Evolutionary conservation across 2,113 vertebrate genomes (phyloP).

Genomic region (Alaudala cheleensis): DNA sequence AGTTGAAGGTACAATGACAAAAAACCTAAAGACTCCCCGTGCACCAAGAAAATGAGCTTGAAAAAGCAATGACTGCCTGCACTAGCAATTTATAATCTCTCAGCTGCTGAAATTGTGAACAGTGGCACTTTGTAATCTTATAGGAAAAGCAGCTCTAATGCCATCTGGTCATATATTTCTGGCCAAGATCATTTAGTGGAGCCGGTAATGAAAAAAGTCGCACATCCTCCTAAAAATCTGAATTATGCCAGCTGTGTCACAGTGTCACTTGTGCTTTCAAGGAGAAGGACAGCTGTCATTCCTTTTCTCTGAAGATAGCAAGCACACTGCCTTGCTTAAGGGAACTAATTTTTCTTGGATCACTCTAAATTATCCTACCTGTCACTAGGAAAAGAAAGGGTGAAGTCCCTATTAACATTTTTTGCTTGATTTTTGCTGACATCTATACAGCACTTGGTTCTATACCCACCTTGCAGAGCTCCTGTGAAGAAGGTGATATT

Average conservation of each 20-base stretch:
- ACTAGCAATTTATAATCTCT: conserved; percentile 5
- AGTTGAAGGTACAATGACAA: neutral
- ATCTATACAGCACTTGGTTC: neutral
- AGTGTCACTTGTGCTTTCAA: conserved; percentile 1
- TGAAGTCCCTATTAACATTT: neutral
- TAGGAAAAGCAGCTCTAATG: conserved; percentile 26
- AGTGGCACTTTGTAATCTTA: conserved; percentile 62
- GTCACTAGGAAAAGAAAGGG: neutral
- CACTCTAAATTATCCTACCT: neutral
- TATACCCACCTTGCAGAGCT: neutral
- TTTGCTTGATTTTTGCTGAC: neutral
- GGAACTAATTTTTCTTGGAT: neutral
- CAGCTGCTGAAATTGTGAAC: conserved; percentile 53
- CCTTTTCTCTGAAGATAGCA: neutral
- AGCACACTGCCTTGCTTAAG: neutral
- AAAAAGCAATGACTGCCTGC: neutral
- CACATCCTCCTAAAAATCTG: conserved; percentile 7
- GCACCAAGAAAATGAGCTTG: neutral
- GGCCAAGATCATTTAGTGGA: conserved; percentile 55
- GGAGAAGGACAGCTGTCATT: conserved; percentile 40
- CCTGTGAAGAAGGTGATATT: neutral
- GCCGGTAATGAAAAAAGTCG: conserved; percentile 44
- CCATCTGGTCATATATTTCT: conserved; percentile 52
- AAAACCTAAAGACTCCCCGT: neutral
- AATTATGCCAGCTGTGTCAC: conserved; percentile 54